These are phyloP conservation scores for Carposina sasakii DNA, from an alignment of 1,140 invertebrate genomes.

Conservation along the genomic window DNA sequence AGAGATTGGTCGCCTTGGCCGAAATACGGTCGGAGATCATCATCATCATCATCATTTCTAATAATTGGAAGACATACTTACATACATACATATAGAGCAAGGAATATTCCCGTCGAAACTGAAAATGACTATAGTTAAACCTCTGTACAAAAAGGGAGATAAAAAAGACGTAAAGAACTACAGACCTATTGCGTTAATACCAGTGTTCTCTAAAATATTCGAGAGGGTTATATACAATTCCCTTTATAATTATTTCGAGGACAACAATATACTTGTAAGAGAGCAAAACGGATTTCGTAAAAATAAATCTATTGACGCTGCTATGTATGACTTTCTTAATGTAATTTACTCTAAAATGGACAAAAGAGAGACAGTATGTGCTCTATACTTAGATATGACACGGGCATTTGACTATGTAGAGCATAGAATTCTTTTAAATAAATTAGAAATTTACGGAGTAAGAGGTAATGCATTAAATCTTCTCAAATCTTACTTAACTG, in stretches of 20 bases:
- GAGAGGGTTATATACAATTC: neutral
- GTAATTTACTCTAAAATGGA: neutral
- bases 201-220: neutral
- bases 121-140: neutral
- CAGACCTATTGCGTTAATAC: neutral
- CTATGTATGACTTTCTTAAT: neutral
- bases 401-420: neutral
- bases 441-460: neutral
- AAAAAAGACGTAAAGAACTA: neutral
- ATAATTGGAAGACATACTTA: slow-evolving; percentile 18
- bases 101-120: neutral
- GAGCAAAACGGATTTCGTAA: neutral
- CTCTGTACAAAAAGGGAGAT: slow-evolving; percentile 7
- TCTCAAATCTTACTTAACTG: neutral
- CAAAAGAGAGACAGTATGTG: neutral
- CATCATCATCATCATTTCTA: too few species aligned
- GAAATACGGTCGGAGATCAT: too few species aligned
- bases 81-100: neutral
- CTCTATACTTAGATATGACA: neutral
- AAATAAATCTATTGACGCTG: neutral
- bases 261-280: neutral
- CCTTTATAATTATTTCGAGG: neutral
- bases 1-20: too few species aligned
- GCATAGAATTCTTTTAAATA: neutral
- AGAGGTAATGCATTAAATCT: neutral